Evolutionary conservation across 2,113 vertebrate genomes (phyloP).

Genomic region (Oreochromis aureus): DNA sequence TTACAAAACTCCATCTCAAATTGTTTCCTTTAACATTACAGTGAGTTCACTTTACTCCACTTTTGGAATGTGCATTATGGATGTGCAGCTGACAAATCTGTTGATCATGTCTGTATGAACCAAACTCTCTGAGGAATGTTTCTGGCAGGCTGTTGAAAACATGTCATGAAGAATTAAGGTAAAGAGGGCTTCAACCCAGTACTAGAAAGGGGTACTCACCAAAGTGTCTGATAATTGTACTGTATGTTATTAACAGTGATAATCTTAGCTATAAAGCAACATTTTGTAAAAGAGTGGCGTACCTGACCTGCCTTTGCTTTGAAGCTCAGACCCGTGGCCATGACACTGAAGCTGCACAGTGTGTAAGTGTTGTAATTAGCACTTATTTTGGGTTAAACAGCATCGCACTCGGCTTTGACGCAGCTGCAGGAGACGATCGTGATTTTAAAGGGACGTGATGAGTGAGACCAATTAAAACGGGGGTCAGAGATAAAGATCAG

Average conservation of each 20-base stretch:
- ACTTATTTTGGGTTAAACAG: slow-evolving; percentile 40
- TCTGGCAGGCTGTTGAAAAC: background rate
- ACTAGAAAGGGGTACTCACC: background rate
- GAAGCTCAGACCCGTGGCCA: background rate
- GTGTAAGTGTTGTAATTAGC: slow-evolving; percentile 6
- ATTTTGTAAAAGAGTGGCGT: background rate
- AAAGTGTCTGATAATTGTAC: background rate
- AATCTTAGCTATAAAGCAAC: background rate
- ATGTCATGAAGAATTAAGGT: background rate
- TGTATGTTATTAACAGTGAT: background rate
- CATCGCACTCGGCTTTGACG: background rate
- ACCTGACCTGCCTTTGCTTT: background rate
- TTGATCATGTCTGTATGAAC: background rate
- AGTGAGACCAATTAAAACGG: slow-evolving; percentile 25
- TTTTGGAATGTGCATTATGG: background rate
- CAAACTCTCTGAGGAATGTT: background rate
- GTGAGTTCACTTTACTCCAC: background rate
- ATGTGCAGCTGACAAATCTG: background rate
- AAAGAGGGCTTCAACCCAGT: background rate
- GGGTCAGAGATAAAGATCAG: slow-evolving; percentile 29
- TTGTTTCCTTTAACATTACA: background rate
- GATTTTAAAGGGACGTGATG: background rate
- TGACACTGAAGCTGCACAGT: background rate
- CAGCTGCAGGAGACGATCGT: background rate
- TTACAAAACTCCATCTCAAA: background rate